These are phyloP conservation scores for Oncorhynchus gorbuscha DNA, from an alignment of 2,113 vertebrate species.

Conservation along the genomic window DNA sequence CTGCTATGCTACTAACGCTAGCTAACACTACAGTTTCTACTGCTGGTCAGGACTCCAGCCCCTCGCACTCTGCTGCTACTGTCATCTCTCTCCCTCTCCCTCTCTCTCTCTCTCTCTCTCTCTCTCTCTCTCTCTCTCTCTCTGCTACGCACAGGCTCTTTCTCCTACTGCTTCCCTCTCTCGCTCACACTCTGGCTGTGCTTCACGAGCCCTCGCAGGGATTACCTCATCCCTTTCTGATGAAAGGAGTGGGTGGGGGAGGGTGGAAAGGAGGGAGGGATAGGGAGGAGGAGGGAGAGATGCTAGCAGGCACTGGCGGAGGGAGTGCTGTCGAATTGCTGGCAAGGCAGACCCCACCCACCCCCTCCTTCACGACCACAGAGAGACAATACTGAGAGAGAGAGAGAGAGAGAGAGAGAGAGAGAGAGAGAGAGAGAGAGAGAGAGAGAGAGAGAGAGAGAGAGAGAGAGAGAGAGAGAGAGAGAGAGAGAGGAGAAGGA, in stretches of 20 bases:
- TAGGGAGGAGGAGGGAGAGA: not conserved
- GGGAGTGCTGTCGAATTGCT: constrained; percentile 55
- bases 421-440: too few relatives aligned
- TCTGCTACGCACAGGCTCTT: not conserved
- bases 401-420: too few relatives aligned
- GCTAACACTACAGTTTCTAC: constrained; percentile 16
- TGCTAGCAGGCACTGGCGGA: constrained; percentile 44
- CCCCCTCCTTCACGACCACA: constrained; percentile 25
- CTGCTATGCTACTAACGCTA: constrained; percentile 6
- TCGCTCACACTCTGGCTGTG: constrained; percentile 61
- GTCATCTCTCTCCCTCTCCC: constrained; percentile 38
- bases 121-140: too few relatives aligned
- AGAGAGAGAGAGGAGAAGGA: constrained; percentile 1
- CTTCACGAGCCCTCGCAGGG: constrained; percentile 75
- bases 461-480: too few relatives aligned
- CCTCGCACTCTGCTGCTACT: constrained; percentile 26
- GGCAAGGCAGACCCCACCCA: constrained; percentile 57
- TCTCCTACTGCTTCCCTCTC: constrained; percentile 42
- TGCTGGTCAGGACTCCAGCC: constrained; percentile 34
- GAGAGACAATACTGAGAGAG: constrained; percentile 52
- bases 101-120: constrained; percentile 48
- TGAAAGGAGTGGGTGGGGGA: constrained; percentile 77
- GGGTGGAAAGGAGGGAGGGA: constrained; percentile 52
- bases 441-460: constrained; percentile 4
- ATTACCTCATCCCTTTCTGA: constrained; percentile 83